Percentiles rank a stretch among this genome's conserved stretches.
Evolutionary conservation across 2,888 invertebrate genomes (phyloP).

Genomic region (Zootermopsis nevadensis): DNA sequence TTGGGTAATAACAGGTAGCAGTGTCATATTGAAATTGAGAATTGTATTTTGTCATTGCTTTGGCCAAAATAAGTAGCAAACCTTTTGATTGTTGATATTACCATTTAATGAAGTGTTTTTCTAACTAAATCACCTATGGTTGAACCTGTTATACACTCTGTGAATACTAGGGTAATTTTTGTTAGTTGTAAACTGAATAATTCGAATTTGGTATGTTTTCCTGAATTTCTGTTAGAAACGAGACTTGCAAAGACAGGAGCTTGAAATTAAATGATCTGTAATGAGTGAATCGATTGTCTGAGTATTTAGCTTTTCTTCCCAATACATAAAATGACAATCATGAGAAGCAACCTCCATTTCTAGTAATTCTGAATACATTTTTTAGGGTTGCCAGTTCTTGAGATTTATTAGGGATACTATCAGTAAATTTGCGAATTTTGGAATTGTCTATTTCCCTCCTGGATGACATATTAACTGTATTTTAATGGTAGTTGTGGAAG

Average conservation of each 20-base stretch:
- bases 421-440: no score
- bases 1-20: background rate
- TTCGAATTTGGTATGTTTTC: background rate
- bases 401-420: no score
- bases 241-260: background rate
- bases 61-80: background rate
- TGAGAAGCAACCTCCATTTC: background rate
- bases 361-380: background rate
- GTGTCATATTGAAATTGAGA: background rate
- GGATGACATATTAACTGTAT: no score
- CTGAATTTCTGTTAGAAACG: background rate
- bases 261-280: background rate
- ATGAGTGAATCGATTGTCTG: background rate
- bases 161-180: background rate
- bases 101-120: background rate
- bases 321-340: slow-evolving; percentile 1
- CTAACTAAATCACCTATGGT: background rate
- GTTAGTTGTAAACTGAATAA: background rate
- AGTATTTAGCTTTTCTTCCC: background rate
- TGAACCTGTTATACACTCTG: background rate
- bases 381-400: background rate
- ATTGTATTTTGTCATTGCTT: background rate
- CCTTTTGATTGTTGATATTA: background rate
- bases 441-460: no score
- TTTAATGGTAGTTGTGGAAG: no score